phyloP scores from a whole-genome alignment of 2,113 vertebrate species.

The Alligator mississippiensis region DNA sequence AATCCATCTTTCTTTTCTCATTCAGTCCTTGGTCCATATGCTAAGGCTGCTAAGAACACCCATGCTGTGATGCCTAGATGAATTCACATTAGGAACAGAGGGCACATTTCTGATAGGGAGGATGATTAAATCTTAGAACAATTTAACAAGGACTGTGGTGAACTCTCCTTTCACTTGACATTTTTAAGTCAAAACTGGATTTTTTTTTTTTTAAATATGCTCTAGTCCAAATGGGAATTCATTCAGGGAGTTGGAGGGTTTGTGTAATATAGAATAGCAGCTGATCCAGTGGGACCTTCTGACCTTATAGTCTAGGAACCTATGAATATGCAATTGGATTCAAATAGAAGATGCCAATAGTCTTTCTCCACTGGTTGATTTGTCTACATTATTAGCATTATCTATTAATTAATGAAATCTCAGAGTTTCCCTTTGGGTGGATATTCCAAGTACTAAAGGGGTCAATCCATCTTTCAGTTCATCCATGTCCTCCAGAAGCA shows the following conservation, averaged over 20 bases:
- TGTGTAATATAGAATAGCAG: too few species aligned
- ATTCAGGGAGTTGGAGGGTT: not conserved
- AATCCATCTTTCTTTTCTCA: not conserved
- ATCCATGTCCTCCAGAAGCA: too few species aligned
- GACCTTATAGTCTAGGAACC: too few species aligned
- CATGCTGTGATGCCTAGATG: not conserved
- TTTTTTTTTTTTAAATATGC: rapidly evolving
- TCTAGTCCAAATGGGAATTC: not conserved
- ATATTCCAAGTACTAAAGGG: too few species aligned
- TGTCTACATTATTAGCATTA: too few species aligned
- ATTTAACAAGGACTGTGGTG: not conserved
- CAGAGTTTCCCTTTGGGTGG: too few species aligned
- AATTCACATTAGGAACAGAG: not conserved
- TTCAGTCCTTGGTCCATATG: not conserved
- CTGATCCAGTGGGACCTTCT: too few species aligned
- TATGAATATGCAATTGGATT: rapidly evolving
- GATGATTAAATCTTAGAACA: not conserved
- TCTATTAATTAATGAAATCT: not conserved
- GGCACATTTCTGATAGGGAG: rapidly evolving
- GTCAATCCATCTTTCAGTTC: too few species aligned
- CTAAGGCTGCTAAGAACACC: not conserved
- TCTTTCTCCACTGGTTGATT: rapidly evolving
- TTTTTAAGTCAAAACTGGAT: not conserved
- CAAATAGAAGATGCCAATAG: not conserved
- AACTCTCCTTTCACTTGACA: not conserved